Evolutionary conservation across 2,888 invertebrate genomes (phyloP), one percentile per base, ranked within the genome.

Genomic region (Folsomia candida): DNA sequence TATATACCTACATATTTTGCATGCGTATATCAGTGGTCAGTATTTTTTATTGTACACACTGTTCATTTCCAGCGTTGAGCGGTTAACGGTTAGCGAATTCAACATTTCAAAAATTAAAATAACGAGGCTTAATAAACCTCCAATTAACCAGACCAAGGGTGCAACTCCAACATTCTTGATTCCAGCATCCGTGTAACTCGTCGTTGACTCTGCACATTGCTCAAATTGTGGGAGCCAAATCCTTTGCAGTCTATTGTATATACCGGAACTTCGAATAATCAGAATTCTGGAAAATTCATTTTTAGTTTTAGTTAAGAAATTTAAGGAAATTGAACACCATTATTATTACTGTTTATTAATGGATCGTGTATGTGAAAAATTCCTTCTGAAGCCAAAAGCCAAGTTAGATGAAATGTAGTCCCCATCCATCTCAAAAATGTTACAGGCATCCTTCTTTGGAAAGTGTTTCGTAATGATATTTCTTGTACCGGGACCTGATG

Each of bases 401-500:
- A 74, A 59, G 58, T 74, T 71, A 11, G 74, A 72, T 2, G 65
- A 67, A 2, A 74, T 20, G 37, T 65, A 62, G 18, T 69, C 70
- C 14, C 67, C 67, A 2, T 67, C 57, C 58, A 74, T 67, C 51
- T 74, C 74, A 59, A 69, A 59, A 59, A 74, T 67, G 14, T 29
- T 20, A 60, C 72, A 73, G 4, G 68, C 71, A 29, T 74, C 70
- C 14, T 25, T 28, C 18, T 74, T 61, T 47, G 6, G 65, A n/a
- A 72, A 25, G 11, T 62, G n/a, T 37, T 69, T 67, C 18, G 47
- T 74, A 11, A 74, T 47, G 2, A 51, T 26, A 25, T 65, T 65
- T 51, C 74, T 28, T 1, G 68, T 66, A 20, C 74, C 74, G 11
- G 69, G 61, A 47, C 59, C 54, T 1, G 74, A 59, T 14, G 71